A percentile compares a stretch with the other conserved stretches of the same genome.
These are phyloP conservation scores for Ormyrus thymus DNA, from an alignment of 2,888 invertebrate genomes.

Conservation along the genomic window DNA sequence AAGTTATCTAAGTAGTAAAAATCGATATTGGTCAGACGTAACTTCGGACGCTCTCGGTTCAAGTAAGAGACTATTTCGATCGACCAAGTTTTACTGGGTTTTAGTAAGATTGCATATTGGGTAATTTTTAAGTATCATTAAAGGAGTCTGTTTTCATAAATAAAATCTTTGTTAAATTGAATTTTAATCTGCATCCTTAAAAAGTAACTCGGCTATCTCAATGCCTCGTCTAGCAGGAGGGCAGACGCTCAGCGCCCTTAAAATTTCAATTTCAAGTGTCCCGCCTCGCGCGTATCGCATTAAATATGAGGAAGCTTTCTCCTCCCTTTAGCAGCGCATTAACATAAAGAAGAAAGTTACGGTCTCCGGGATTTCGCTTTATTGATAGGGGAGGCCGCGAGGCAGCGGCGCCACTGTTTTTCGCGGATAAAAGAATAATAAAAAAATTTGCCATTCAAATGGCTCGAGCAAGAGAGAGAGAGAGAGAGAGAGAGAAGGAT, in stretches of 20 bases:
- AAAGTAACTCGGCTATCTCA: neutral
- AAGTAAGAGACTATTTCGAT: too few species aligned
- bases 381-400: conserved; percentile 18
- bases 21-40: too few species aligned
- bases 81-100: too few species aligned
- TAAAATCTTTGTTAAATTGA: neutral
- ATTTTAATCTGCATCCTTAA: neutral
- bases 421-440: conserved; percentile 52
- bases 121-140: too few species aligned
- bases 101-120: too few species aligned
- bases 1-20: too few species aligned
- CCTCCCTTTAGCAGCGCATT: neutral
- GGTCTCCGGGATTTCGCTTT: conserved; percentile 2
- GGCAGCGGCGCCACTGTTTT: neutral
- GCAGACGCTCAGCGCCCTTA: neutral
- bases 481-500: conserved; percentile 45
- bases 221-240: neutral
- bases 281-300: neutral
- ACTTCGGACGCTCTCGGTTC: too few species aligned
- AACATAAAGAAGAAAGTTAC: conserved; percentile 16
- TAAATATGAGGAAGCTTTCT: conserved; percentile 1
- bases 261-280: neutral
- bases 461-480: conserved; percentile 36
- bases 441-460: conserved; percentile 69
- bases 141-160: too few species aligned